Percentiles rank a stretch among this genome's conserved stretches.
These are phyloP conservation scores for Mustela lutreola DNA, from an alignment of 2,113 vertebrate genomes.

Conservation along the genomic window DNA sequence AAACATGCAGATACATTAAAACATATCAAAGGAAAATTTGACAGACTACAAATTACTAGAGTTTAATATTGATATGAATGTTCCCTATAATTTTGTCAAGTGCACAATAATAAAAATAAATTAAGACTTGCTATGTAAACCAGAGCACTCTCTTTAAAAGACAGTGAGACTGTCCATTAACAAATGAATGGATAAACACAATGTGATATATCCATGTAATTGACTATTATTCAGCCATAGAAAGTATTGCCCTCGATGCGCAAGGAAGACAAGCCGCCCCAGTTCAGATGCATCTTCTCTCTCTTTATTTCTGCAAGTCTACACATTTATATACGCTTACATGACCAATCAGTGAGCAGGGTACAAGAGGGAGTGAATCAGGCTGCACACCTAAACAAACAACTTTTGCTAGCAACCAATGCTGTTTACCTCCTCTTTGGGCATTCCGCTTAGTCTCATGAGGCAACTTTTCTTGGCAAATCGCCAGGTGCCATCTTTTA, in stretches of 20 bases:
- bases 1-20: background rate
- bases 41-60: background rate
- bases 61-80: background rate
- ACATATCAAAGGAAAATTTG: background rate
- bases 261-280: too few relatives aligned
- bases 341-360: too few relatives aligned
- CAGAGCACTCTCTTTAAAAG: background rate
- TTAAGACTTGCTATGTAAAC: background rate
- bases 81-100: background rate
- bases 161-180: background rate
- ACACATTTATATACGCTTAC: too few relatives aligned
- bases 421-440: too few relatives aligned
- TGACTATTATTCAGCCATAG: background rate
- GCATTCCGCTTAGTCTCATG: too few relatives aligned
- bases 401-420: too few relatives aligned
- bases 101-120: background rate
- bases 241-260: background rate
- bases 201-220: background rate
- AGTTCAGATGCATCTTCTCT: too few relatives aligned
- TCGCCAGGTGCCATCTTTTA: too few relatives aligned
- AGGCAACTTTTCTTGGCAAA: too few relatives aligned
- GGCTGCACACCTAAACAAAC: too few relatives aligned
- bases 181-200: background rate
- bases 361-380: too few relatives aligned
- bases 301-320: too few relatives aligned